Evolutionary conservation across 2,113 vertebrate genomes (phyloP).

Genomic region (Aphyosemion australe): DNA sequence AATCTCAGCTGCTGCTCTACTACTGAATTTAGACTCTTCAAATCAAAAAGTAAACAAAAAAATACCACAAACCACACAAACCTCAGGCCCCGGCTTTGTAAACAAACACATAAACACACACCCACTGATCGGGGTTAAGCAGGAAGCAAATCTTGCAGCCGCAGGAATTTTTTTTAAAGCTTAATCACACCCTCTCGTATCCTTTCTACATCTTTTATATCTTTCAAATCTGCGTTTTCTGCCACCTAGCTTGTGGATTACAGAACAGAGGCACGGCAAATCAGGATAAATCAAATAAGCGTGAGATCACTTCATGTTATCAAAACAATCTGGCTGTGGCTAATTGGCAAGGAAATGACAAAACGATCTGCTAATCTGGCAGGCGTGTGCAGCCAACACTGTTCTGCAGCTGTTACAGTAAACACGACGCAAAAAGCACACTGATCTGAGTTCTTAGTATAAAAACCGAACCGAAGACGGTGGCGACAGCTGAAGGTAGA

Average conservation of each 20-base stretch:
- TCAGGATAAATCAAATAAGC: constrained; percentile 48
- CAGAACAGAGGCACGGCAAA: constrained; percentile 35
- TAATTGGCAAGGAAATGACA: constrained; percentile 63
- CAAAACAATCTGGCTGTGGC: constrained; percentile 64
- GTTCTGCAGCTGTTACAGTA: constrained; percentile 49
- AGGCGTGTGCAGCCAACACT: constrained; percentile 35
- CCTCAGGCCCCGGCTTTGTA: constrained; percentile 25
- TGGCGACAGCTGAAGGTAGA: constrained; percentile 9
- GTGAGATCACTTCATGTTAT: constrained; percentile 45
- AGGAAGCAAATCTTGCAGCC: constrained; percentile 37
- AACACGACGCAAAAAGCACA: constrained; percentile 33
- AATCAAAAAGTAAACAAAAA: constrained; percentile 13
- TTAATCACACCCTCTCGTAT: constrained; percentile 8
- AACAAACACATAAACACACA: constrained; percentile 63
- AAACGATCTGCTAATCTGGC: constrained; percentile 61
- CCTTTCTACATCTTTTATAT: neutral
- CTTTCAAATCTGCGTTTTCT: constrained; percentile 5
- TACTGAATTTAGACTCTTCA: constrained; percentile 35
- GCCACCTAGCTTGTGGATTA: constrained; percentile 16
- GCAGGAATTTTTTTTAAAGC: constrained; percentile 3
- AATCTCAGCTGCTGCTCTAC: constrained; percentile 18
- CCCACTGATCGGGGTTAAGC: constrained; percentile 50
- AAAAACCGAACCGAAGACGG: neutral
- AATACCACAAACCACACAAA: constrained; percentile 57
- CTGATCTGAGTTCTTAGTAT: neutral